phyloP scores from a whole-genome alignment of 2,113 vertebrate genomes.

The Amia ocellicauda region DNA sequence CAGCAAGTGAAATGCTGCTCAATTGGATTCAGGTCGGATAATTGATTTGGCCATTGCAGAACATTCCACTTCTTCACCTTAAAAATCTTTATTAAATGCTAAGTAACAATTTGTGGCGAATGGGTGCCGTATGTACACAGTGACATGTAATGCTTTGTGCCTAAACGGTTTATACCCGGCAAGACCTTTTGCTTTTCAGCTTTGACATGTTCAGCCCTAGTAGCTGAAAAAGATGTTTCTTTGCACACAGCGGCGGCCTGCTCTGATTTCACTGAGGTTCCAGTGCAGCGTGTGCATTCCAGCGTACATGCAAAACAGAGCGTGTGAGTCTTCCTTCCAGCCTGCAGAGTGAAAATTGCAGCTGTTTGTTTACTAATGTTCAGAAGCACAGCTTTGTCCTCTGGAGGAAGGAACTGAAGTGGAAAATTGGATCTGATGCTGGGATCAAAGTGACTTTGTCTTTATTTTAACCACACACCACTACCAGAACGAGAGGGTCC shows the following conservation, averaged over 20 bases:
- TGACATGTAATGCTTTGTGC: neutral
- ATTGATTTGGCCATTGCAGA: too few relatives aligned
- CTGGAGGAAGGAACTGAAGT: slow-evolving; percentile 32
- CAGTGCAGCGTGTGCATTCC: neutral
- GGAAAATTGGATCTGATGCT: slow-evolving; percentile 37
- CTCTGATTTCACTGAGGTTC: neutral
- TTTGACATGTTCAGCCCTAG: neutral
- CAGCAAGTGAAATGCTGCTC: too few relatives aligned
- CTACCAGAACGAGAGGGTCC: neutral
- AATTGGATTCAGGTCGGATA: too few relatives aligned
- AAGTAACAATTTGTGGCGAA: too few relatives aligned
- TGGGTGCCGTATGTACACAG: too few relatives aligned
- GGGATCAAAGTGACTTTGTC: slow-evolving; percentile 3
- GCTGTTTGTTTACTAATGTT: slow-evolving; percentile 37
- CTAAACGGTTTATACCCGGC: too few relatives aligned
- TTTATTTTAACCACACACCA: neutral
- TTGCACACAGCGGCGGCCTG: too few relatives aligned
- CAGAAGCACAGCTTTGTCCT: slow-evolving; percentile 35
- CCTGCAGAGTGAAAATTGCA: slow-evolving; percentile 24
- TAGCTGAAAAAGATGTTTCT: neutral
- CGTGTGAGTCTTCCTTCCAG: slow-evolving; percentile 22
- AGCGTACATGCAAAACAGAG: neutral
- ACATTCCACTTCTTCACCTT: too few relatives aligned
- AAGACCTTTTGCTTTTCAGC: too few relatives aligned
- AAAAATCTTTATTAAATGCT: too few relatives aligned